phyloP scores from a whole-genome alignment of 2,113 vertebrate genomes.

The Sturnira hondurensis region DNA sequence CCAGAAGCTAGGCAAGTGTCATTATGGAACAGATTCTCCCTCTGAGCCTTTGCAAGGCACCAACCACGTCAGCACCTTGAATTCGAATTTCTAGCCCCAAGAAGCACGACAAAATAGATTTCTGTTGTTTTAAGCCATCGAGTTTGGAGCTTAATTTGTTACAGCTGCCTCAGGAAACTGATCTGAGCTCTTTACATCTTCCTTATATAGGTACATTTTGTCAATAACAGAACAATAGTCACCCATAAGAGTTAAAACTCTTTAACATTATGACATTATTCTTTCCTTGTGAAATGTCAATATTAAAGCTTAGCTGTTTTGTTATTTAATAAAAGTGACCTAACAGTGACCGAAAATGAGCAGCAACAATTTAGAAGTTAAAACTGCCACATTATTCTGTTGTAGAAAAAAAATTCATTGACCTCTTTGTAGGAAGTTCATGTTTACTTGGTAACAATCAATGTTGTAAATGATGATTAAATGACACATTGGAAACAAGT shows the following conservation, averaged over 20 bases:
- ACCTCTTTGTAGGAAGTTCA: background rate
- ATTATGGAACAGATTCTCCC: background rate
- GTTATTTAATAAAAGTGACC: background rate
- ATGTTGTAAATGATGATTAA: background rate
- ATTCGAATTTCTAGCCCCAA: background rate
- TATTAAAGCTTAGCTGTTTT: background rate
- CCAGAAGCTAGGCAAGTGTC: background rate
- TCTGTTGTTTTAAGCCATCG: no score
- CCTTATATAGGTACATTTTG: background rate
- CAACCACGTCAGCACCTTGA: background rate
- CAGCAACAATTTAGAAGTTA: background rate
- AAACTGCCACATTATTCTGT: background rate
- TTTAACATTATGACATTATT: background rate
- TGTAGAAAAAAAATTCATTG: background rate
- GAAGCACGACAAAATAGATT: background rate
- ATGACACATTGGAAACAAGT: background rate
- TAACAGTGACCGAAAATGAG: background rate
- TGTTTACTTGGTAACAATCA: background rate
- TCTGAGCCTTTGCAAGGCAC: background rate
- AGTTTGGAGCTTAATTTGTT: background rate
- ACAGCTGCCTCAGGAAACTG: background rate
- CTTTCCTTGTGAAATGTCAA: background rate
- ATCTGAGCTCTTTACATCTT: background rate
- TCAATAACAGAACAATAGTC: background rate
- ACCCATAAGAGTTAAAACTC: background rate